Evolutionary conservation across 2,113 vertebrate species (phyloP).

Genomic region (Lontra canadensis): DNA sequence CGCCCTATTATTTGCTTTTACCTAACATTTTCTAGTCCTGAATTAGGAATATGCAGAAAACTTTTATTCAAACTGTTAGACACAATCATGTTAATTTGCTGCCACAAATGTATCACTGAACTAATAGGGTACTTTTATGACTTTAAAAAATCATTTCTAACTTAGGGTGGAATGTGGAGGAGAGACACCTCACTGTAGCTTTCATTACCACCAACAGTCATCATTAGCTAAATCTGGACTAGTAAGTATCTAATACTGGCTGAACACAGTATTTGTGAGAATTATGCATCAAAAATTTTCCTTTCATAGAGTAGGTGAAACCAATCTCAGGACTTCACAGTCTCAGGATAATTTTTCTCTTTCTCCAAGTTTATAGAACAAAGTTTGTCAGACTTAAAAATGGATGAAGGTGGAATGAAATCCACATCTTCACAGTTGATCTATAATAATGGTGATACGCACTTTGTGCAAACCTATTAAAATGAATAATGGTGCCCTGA

Average conservation of each 20-base stretch:
- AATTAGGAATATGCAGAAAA: neutral
- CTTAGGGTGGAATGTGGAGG: neutral
- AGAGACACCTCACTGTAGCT: neutral
- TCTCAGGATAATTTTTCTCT: conserved; percentile 37
- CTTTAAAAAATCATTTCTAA: conserved; percentile 20
- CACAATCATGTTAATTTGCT: neutral
- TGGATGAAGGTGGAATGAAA: conserved; percentile 38
- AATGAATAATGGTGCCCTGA: conserved; percentile 77
- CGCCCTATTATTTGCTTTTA: neutral
- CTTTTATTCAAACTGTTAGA: neutral
- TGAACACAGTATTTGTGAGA: neutral
- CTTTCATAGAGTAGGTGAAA: neutral
- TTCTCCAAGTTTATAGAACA: neutral
- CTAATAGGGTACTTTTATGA: neutral
- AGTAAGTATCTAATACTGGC: neutral
- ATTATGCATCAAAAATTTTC: neutral
- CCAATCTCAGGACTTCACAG: neutral
- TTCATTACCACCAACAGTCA: neutral
- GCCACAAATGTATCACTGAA: neutral
- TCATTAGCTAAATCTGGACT: neutral
- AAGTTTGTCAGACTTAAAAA: conserved; percentile 13
- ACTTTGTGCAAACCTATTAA: conserved; percentile 81
- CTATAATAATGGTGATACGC: conserved; percentile 53
- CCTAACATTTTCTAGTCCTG: neutral
- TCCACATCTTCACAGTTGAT: conserved; percentile 60